A percentile compares a stretch with the other conserved stretches of the same genome.
These are phyloP conservation scores for Cosmia trapezina DNA, from an alignment of 2,888 invertebrate genomes.

Conservation along the genomic window DNA sequence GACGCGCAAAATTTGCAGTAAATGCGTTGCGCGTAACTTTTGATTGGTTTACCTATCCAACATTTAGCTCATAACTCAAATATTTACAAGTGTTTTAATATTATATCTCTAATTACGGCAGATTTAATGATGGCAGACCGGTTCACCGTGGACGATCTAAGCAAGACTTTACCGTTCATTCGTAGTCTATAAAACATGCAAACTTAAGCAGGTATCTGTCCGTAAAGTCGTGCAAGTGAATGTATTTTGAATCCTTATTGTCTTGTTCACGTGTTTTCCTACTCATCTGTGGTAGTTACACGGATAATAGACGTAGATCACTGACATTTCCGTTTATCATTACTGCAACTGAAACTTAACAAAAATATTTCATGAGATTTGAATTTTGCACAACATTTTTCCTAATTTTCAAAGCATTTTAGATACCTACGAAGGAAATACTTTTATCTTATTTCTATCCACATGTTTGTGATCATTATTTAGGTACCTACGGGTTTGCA, in stretches of 20 bases:
- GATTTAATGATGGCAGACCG: slow-evolving; percentile 89
- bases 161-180: slow-evolving; percentile 88
- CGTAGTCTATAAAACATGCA: slow-evolving; percentile 86
- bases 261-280: slow-evolving; percentile 57
- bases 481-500: slow-evolving; percentile 35
- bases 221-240: slow-evolving; percentile 55
- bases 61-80: slow-evolving; percentile 19
- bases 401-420: slow-evolving; percentile 21
- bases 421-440: slow-evolving; percentile 2
- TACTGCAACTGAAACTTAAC: slow-evolving; percentile 24
- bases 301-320: slow-evolving; percentile 48
- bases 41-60: slow-evolving; percentile 7
- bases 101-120: slow-evolving; percentile 79
- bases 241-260: slow-evolving; percentile 62
- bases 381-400: slow-evolving; percentile 18
- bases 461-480: slow-evolving; percentile 29
- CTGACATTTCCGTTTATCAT: slow-evolving; percentile 40
- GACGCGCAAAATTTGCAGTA: slow-evolving; percentile 11
- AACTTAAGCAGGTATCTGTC: slow-evolving; percentile 79
- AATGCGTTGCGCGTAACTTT: slow-evolving; percentile 26
- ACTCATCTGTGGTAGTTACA: slow-evolving; percentile 55
- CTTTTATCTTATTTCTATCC: slow-evolving; percentile 6
- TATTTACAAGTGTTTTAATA: slow-evolving; percentile 58
- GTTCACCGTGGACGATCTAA: slow-evolving; percentile 86
- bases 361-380: slow-evolving; percentile 16